These are phyloP conservation scores for Geodia barretti DNA, from an alignment of 37 sponge, comb jelly and placozoan species.

Conservation along the genomic window DNA sequence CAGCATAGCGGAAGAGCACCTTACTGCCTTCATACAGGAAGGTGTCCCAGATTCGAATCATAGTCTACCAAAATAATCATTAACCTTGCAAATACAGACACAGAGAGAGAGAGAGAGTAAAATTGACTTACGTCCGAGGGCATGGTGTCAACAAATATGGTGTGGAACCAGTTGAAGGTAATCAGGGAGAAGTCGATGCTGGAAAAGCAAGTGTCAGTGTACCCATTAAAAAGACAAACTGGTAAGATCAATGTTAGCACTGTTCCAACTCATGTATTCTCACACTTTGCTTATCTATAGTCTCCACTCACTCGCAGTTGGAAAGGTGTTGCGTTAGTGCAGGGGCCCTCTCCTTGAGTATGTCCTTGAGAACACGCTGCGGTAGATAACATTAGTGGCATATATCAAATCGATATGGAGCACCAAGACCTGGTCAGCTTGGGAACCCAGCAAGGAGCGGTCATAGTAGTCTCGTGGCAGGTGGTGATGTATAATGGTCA, in stretches of 20 bases:
- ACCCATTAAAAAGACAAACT: background rate
- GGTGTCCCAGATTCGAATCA: constrained; percentile 93
- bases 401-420: background rate
- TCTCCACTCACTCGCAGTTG: constrained; percentile 61
- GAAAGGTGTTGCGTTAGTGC: constrained; percentile 71
- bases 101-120: background rate
- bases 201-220: background rate
- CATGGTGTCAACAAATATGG: constrained; percentile 93
- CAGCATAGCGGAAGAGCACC: constrained; percentile 92
- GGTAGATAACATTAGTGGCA: background rate
- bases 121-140: constrained; percentile 66
- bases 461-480: constrained; percentile 91
- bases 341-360: constrained; percentile 72
- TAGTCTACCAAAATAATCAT: constrained; percentile 38
- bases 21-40: constrained; percentile 97
- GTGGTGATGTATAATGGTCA: constrained; percentile 79
- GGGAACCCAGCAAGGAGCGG: constrained; percentile 85
- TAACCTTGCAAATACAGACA: background rate
- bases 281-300: no score
- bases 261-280: no score
- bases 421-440: constrained; percentile 83
- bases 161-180: constrained; percentile 99
- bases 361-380: constrained; percentile 84
- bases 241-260: background rate
- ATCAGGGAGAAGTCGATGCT: constrained; percentile 93